phyloP scores from a whole-genome alignment of 2,797 vertebrate species.

The Choloepus didactylus region DNA sequence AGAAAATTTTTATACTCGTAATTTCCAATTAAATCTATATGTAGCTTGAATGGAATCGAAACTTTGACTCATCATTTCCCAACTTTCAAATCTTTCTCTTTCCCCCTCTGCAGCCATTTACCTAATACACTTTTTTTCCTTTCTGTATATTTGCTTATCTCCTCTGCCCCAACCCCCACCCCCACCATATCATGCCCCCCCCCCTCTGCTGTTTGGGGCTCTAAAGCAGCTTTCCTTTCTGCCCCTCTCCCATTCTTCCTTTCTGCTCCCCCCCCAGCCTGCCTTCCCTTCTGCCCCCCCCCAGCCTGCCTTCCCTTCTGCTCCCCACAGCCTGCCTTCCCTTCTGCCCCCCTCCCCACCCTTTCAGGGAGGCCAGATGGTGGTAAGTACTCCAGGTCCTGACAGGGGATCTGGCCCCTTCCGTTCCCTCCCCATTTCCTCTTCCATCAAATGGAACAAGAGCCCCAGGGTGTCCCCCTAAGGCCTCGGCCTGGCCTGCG shows the following conservation, averaged over 20 bases:
- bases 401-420: fast-evolving
- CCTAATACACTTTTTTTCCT: neutral
- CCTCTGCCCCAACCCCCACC: neutral
- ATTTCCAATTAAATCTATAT: neutral
- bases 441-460: neutral
- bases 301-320: neutral
- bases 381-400: neutral
- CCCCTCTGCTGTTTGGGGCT: neutral
- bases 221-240: too few species aligned
- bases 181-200: too few species aligned
- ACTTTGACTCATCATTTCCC: neutral
- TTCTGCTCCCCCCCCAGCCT: neutral
- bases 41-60: neutral
- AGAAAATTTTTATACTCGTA: neutral
- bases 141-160: neutral
- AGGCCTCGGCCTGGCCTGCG: too few species aligned
- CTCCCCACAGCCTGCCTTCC: too few species aligned
- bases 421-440: neutral
- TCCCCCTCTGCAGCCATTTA: neutral
- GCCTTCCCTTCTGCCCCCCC: neutral
- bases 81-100: neutral
- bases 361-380: too few species aligned
- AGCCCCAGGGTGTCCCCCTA: too few species aligned
- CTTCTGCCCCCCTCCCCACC: too few species aligned
- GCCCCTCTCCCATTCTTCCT: neutral